A percentile compares a stretch with the other conserved stretches of the same genome.
Conservation (phyloP, 1,140 invertebrate species). For the Forficula auricularia region DNA sequence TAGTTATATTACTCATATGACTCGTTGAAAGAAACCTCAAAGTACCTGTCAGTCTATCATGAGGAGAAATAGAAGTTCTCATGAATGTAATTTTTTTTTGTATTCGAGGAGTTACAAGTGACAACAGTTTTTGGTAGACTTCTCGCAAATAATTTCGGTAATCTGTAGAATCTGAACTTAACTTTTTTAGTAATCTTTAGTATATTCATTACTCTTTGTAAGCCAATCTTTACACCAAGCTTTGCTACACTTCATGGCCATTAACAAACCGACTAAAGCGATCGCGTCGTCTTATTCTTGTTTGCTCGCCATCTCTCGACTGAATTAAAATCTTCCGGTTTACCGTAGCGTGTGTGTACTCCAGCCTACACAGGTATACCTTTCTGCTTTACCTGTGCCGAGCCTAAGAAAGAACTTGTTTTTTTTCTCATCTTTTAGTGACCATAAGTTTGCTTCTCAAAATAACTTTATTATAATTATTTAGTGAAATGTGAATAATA, state of each 20-base stretch:
- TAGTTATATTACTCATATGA: slow-evolving; percentile 5
- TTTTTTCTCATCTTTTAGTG: too few relatives aligned
- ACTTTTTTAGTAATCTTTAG: slow-evolving; percentile 13
- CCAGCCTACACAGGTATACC: background rate
- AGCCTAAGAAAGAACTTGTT: too few relatives aligned
- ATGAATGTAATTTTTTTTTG: slow-evolving; percentile 18
- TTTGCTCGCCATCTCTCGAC: slow-evolving; percentile 2
- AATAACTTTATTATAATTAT: too few relatives aligned
- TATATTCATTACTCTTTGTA: slow-evolving; percentile 1
- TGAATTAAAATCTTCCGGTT: slow-evolving; percentile 1
- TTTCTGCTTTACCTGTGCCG: background rate
- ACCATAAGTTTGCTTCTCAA: too few relatives aligned
- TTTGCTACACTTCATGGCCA: slow-evolving; percentile 1
- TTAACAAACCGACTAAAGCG: slow-evolving; percentile 4
- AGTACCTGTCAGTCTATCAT: slow-evolving; percentile 16
- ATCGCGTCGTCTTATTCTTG: slow-evolving; percentile 1
- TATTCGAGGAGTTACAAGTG: slow-evolving; percentile 17
- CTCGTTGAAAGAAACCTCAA: slow-evolving; percentile 17
- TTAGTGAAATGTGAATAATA: too few relatives aligned
- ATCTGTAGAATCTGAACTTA: slow-evolving; percentile 15
- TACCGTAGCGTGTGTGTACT: slow-evolving; percentile 1
- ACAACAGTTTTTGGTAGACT: slow-evolving; percentile 16
- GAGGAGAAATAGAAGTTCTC: slow-evolving; percentile 16
- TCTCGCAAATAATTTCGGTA: slow-evolving; percentile 16
- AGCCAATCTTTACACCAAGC: background rate